A percentile compares a stretch with the other conserved stretches of the same genome.
These are phyloP conservation scores for Harpalus rufipes DNA, from an alignment of 2,888 invertebrate genomes.

Conservation along the genomic window DNA sequence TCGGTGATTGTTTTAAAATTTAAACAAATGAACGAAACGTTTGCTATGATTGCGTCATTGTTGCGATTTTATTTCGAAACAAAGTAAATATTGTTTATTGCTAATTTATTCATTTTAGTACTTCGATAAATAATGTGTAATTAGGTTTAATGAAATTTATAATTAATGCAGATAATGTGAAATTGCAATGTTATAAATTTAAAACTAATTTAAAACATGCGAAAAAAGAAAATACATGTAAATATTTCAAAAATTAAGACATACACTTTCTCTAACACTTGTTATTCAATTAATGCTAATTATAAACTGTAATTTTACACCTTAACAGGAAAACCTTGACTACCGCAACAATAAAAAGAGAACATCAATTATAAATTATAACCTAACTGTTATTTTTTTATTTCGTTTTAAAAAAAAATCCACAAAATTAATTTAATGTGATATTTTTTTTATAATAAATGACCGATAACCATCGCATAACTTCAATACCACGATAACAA, in stretches of 20 bases:
- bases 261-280: constrained; percentile 28
- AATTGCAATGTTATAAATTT: constrained; percentile 15
- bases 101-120: no score
- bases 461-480: no score
- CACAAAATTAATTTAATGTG: no score
- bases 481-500: no score
- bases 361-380: constrained; percentile 18
- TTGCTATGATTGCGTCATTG: constrained; percentile 13
- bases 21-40: constrained; percentile 16
- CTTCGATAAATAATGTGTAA: no score
- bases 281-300: constrained; percentile 17
- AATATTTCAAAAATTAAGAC: constrained; percentile 7
- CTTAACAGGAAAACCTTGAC: constrained; percentile 32
- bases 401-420: no score
- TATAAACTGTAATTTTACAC: constrained; percentile 32
- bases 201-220: constrained; percentile 11
- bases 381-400: not conserved
- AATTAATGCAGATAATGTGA: not conserved
- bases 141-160: not conserved
- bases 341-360: constrained; percentile 26
- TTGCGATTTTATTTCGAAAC: not conserved
- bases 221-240: constrained; percentile 5
- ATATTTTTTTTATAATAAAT: no score
- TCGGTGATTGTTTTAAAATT: not conserved
- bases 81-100: no score